phyloP scores from a whole-genome alignment of 2,113 vertebrate species.

The Cavia porcellus region DNA sequence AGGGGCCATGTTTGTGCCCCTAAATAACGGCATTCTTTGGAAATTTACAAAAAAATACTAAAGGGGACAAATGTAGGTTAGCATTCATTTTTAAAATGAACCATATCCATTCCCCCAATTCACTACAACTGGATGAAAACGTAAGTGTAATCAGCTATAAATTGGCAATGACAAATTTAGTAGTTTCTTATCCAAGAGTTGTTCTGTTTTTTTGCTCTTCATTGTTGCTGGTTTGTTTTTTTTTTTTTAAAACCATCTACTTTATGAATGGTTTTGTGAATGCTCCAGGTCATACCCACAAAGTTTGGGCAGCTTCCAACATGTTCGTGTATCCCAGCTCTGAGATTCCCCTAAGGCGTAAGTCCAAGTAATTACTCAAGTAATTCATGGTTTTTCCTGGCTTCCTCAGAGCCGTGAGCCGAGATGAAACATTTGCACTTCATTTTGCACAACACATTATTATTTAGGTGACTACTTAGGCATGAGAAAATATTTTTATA shows the following conservation, averaged over 20 bases:
- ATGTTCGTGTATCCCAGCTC: neutral
- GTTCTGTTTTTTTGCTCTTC: neutral
- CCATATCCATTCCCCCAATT: neutral
- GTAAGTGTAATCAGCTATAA: neutral
- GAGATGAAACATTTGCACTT: neutral
- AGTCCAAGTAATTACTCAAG: conserved; percentile 27
- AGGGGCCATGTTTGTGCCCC: neutral
- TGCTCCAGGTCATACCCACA: neutral
- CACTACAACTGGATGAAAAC: neutral
- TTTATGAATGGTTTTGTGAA: conserved; percentile 57
- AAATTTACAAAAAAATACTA: neutral
- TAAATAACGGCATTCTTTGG: conserved; percentile 11
- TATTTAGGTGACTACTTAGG: conserved; percentile 29
- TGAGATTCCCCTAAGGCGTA: neutral
- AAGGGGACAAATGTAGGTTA: neutral
- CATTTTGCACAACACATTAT: neutral
- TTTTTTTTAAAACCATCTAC: neutral
- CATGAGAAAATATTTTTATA: neutral
- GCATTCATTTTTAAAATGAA: neutral
- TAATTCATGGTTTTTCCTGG: neutral
- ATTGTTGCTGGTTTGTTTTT: neutral
- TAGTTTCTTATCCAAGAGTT: neutral
- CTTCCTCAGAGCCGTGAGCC: neutral
- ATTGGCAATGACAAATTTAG: neutral
- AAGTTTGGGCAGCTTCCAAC: conserved; percentile 34